Evolutionary conservation across 2,113 vertebrate genomes (phyloP).

Genomic region (Vicugna pacos): DNA sequence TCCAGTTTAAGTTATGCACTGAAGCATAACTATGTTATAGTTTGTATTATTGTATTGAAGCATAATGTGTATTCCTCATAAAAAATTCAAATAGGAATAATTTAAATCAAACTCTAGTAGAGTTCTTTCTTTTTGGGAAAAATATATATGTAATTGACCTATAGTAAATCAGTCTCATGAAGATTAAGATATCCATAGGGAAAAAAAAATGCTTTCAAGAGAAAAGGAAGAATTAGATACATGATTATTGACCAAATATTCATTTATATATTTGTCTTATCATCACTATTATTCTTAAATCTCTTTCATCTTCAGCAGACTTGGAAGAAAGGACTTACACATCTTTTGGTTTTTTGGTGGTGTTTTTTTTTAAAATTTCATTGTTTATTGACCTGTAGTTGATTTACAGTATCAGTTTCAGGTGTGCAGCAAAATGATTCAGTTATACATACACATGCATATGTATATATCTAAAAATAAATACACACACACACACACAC

Average conservation of each 20-base stretch:
- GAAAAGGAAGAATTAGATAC: background rate
- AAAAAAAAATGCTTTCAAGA: background rate
- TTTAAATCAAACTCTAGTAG: background rate
- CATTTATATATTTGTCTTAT: background rate
- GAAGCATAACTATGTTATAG: background rate
- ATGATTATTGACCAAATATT: background rate
- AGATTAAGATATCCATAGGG: background rate
- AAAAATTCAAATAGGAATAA: constrained; percentile 1
- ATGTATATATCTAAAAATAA: too few relatives aligned
- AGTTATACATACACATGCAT: too few relatives aligned
- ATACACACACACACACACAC: too few relatives aligned
- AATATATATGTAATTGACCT: background rate
- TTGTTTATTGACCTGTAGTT: too few relatives aligned
- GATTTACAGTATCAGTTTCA: too few relatives aligned
- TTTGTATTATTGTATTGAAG: background rate
- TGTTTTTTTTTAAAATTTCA: too few relatives aligned
- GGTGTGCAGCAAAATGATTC: too few relatives aligned
- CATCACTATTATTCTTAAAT: background rate
- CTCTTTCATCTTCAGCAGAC: background rate
- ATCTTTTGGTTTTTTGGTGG: background rate
- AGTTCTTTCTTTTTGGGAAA: background rate
- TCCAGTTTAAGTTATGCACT: background rate
- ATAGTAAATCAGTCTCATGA: background rate
- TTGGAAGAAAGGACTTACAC: background rate
- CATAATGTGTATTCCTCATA: background rate